Evolutionary conservation across 2,888 invertebrate species (phyloP), one percentile per base, ranked within the genome.

Genomic region (Leptopilina drosophilae): DNA sequence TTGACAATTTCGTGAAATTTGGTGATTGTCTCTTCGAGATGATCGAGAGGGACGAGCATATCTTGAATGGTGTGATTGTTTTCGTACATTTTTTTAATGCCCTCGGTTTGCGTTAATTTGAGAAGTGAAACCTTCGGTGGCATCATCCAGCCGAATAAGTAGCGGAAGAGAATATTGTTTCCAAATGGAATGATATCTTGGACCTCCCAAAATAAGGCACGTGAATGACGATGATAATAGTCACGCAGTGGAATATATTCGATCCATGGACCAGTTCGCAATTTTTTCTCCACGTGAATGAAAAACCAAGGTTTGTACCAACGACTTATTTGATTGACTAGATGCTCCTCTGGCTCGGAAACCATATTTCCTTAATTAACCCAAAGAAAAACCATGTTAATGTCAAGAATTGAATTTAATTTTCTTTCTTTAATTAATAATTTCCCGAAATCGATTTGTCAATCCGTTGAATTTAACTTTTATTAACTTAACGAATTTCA

Each of bases 301-400:
- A 95, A 97, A 92, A 97, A 97, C 97, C 97, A 97, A 8, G 96
- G 96, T 83, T 96, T 95, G 90, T 96, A 94, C 95, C 96, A 97
- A 78, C 93, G 92, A 1, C 96, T 96, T 83, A 97, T 96, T 0
- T 93, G 90, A 88, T 97, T 97, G 2, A 95, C 88, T 95, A 96
- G 91, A 62, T 78, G 69, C 14, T 78, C 67, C 5, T 80, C 77
- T 33, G 73, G 82, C 12, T 78, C 64, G n/a, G 81, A 78, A 9
- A 82, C 82, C 83, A 83, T 84, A 20, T 77, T 77, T 76, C 84
- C 83, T 84, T 67, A 1, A 81, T n/a, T n/a, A 20, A 20, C 0
- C 33, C 14, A 56, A 56, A 56, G n/a, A n/a, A 20, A 20, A 20
- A 20, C 1, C 0, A 20, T 20, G 20, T 20, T 20, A 20, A 20